A percentile compares a stretch with the other conserved stretches of the same genome.
These are phyloP conservation scores for Drosophila dunni DNA, from an alignment of 1,140 invertebrate genomes.

Conservation along the genomic window DNA sequence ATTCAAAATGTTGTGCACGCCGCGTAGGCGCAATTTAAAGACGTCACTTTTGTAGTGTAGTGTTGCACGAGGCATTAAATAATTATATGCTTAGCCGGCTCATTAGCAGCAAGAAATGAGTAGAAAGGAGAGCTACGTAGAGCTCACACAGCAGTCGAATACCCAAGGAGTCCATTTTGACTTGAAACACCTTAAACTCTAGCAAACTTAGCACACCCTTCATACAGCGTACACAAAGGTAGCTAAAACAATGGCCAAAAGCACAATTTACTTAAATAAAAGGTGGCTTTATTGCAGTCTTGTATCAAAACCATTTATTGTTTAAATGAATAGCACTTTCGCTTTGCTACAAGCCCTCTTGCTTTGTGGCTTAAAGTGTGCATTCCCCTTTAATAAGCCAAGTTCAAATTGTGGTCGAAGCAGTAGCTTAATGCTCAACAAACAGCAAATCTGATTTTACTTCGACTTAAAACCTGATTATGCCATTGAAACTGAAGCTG, in stretches of 20 bases:
- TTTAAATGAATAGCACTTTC: not conserved
- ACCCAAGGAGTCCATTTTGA: no score
- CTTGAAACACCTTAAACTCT: no score
- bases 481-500: constrained; percentile 2
- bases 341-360: not conserved
- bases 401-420: constrained; percentile 1
- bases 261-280: not conserved
- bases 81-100: constrained; percentile 56
- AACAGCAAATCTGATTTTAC: constrained; percentile 9
- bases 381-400: not conserved
- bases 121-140: not conserved
- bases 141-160: no score
- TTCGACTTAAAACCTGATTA: not conserved
- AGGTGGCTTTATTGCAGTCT: not conserved
- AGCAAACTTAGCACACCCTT: no score
- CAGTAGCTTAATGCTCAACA: constrained; percentile 3
- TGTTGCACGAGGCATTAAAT: constrained; percentile 49
- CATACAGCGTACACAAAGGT: not conserved
- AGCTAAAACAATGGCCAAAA: constrained; percentile 16
- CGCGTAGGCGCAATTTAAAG: constrained; percentile 32
- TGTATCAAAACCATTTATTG: not conserved
- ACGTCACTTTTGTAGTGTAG: constrained; percentile 30
- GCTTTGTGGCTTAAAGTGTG: no score
- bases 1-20: constrained; percentile 43
- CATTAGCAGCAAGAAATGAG: constrained; percentile 30